A percentile compares a stretch with the other conserved stretches of the same genome.
phyloP scores from a whole-genome alignment of 1,140 invertebrate genomes.

The Pissodes strobi region DNA sequence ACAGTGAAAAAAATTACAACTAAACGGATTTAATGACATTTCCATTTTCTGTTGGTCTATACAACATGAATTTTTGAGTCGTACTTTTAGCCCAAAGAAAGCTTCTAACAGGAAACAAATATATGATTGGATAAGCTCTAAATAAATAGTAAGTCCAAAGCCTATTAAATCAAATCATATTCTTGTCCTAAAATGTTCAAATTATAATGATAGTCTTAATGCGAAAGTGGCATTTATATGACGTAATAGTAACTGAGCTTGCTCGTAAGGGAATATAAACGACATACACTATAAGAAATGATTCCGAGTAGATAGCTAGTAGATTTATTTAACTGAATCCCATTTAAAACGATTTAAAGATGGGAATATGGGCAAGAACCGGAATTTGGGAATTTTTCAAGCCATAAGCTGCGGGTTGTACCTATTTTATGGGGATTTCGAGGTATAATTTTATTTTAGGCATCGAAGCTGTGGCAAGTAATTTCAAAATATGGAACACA shows the following conservation, averaged over 20 bases:
- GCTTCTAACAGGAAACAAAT: constrained; percentile 25
- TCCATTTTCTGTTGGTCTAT: constrained; percentile 18
- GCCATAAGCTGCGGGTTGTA: too few species aligned
- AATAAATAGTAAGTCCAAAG: constrained; percentile 48
- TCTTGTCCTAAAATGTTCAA: constrained; percentile 33
- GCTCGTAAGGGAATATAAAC: constrained; percentile 25
- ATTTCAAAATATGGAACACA: too few species aligned
- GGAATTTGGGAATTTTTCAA: too few species aligned
- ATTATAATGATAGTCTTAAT: constrained; percentile 39
- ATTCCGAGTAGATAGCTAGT: not conserved
- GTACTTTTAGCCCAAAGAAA: not conserved
- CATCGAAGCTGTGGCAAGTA: too few species aligned
- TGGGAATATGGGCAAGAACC: too few species aligned
- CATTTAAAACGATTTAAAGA: too few species aligned
- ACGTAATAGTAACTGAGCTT: constrained; percentile 33
- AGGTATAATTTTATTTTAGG: too few species aligned
- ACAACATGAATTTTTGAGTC: constrained; percentile 22
- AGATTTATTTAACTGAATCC: too few species aligned
- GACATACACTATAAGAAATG: constrained; percentile 28
- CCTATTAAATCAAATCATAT: constrained; percentile 42
- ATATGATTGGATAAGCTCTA: constrained; percentile 19
- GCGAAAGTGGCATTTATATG: constrained; percentile 43
- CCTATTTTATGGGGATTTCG: too few species aligned
- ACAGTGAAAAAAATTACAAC: constrained; percentile 26
- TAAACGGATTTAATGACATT: constrained; percentile 20